Conservation (phyloP, 2,888 invertebrate species). For the Amphiduros pacificus region DNA sequence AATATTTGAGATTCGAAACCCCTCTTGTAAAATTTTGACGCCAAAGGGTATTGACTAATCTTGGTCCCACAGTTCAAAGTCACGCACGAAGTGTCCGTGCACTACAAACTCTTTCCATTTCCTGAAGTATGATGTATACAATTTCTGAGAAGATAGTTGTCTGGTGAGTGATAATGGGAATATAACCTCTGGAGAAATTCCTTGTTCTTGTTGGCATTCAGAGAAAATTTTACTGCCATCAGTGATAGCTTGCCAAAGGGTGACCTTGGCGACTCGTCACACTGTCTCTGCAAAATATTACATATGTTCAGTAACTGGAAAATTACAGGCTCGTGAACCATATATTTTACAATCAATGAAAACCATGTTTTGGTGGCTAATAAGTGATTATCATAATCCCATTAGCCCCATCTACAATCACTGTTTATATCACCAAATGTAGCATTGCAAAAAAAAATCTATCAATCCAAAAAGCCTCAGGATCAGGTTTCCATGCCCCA, state of each 20-base stretch:
- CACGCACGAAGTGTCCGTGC: neutral
- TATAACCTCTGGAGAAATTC: neutral
- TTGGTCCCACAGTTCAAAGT: neutral
- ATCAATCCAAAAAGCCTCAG: neutral
- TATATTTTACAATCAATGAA: neutral
- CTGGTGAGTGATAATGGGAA: neutral
- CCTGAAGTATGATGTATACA: neutral
- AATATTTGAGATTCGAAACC: neutral
- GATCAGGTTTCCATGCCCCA: neutral
- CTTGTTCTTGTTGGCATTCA: neutral
- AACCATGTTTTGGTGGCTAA: neutral
- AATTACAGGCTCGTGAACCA: neutral
- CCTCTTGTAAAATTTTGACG: neutral
- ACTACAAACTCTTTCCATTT: neutral
- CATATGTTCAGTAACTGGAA: neutral
- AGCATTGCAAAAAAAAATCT: neutral
- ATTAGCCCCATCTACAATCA: neutral
- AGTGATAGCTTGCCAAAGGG: neutral
- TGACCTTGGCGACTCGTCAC: no score
- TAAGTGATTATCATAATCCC: neutral
- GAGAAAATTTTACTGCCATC: neutral
- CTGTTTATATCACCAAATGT: neutral
- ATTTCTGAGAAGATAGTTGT: neutral
- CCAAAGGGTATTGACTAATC: neutral
- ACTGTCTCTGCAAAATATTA: no score